Conservation (phyloP, 2,113 vertebrate species). For the Lonchura striata region DNA sequence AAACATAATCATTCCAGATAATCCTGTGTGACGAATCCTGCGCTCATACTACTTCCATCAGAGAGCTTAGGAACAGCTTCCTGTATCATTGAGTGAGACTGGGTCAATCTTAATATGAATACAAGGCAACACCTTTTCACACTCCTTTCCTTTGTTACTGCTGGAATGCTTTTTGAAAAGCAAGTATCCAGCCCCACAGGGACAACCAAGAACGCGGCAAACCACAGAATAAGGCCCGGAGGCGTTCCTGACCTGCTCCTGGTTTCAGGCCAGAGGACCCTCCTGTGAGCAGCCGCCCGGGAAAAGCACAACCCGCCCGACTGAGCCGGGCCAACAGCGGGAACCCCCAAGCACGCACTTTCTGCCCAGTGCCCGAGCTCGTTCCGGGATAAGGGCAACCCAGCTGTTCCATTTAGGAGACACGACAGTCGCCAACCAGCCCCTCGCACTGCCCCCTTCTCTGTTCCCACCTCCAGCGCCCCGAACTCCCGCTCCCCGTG, state of each 20-base stretch:
- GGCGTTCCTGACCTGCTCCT: background rate
- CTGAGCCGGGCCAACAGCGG: background rate
- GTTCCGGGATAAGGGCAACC: background rate
- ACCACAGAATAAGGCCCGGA: background rate
- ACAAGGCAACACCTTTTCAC: background rate
- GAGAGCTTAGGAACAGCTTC: background rate
- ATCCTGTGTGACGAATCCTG: background rate
- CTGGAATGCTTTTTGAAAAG: background rate
- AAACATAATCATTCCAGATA: background rate
- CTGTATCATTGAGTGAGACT: background rate
- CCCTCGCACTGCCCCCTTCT: background rate
- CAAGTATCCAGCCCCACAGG: background rate
- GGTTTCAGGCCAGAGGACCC: background rate
- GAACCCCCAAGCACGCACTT: background rate
- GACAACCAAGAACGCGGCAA: background rate
- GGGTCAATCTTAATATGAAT: background rate
- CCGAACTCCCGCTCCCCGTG: background rate
- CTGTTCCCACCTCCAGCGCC: background rate
- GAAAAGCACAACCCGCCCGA: background rate
- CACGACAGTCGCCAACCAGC: fast-evolving
- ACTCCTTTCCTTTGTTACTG: background rate
- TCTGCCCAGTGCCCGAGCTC: background rate
- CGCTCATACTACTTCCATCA: background rate
- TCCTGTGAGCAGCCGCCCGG: background rate
- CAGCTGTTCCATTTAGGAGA: background rate